Conservation (phyloP, 2,797 vertebrate genomes). For the Vireo griseus region DNA sequence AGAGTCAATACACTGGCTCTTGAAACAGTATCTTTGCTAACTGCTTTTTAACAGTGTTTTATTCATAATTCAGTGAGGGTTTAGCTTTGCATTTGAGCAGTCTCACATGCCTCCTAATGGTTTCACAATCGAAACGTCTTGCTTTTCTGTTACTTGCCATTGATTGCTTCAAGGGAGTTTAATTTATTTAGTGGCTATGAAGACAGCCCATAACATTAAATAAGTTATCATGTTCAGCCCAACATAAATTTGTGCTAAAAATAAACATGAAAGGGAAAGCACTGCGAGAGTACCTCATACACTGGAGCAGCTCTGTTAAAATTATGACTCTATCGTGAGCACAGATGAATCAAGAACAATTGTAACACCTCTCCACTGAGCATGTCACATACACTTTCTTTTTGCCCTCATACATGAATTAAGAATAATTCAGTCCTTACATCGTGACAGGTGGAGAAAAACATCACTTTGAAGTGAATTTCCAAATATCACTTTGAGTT, state of each 20-base stretch:
- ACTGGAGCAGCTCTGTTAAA: neutral
- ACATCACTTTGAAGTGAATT: neutral
- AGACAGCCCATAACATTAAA: neutral
- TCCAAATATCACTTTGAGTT: neutral
- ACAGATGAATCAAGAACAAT: neutral
- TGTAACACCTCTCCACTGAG: neutral
- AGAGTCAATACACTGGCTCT: neutral
- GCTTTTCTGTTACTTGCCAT: neutral
- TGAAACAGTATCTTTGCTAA: neutral
- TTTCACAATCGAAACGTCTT: neutral
- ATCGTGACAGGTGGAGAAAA: neutral
- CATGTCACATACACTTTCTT: neutral
- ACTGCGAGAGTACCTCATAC: neutral
- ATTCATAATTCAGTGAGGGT: neutral
- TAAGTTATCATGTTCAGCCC: neutral
- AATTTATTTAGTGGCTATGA: neutral
- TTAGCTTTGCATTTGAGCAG: neutral
- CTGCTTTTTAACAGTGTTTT: neutral
- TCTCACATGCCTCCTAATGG: neutral
- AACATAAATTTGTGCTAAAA: constrained; percentile 1
- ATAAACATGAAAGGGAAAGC: neutral
- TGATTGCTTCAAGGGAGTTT: neutral
- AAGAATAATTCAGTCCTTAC: neutral
- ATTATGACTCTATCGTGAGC: neutral
- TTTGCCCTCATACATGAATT: neutral